Percentiles rank a stretch among this genome's conserved stretches.
Conservation (phyloP, 23 tunicate genomes). For the Botrylloides violaceus region DNA sequence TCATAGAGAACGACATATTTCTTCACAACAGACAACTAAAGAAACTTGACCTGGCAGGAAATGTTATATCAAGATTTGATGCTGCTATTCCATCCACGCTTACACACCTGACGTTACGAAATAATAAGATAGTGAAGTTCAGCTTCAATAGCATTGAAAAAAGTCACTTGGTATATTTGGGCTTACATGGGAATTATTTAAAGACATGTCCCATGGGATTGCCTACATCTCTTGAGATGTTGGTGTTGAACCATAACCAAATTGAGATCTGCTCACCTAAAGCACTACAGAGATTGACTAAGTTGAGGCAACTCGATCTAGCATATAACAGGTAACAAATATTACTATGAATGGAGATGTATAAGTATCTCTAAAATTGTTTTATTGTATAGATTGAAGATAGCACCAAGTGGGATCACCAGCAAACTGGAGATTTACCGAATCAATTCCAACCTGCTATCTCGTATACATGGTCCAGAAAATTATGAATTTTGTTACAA, state of each 20-base stretch:
- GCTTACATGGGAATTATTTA: conserved; percentile 33
- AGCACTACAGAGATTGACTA: conserved; percentile 13
- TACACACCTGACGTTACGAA: conserved; percentile 23
- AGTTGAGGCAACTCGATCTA: neutral
- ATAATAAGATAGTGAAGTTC: no score
- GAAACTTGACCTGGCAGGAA: neutral
- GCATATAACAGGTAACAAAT: conserved; percentile 11
- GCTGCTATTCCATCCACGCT: neutral
- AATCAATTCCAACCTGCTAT: neutral
- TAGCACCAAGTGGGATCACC: conserved; percentile 5
- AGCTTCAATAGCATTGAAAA: no score
- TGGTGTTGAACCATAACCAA: conserved; percentile 27
- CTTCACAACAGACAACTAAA: neutral
- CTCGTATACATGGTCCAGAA: conserved; percentile 7
- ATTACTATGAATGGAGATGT: no score
- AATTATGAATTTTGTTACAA: conserved; percentile 4
- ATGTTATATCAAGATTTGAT: neutral
- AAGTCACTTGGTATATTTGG: no score
- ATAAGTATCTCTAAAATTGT: no score
- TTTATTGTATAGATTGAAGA: neutral
- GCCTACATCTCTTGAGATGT: conserved; percentile 24
- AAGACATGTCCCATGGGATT: conserved; percentile 49
- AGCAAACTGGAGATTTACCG: neutral
- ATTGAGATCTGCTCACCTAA: conserved; percentile 34
- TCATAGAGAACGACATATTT: neutral